A percentile compares a stretch with the other conserved stretches of the same genome.
Evolutionary conservation across 2,113 vertebrate genomes (phyloP).

Genomic region (Formicarius rufipectus): DNA sequence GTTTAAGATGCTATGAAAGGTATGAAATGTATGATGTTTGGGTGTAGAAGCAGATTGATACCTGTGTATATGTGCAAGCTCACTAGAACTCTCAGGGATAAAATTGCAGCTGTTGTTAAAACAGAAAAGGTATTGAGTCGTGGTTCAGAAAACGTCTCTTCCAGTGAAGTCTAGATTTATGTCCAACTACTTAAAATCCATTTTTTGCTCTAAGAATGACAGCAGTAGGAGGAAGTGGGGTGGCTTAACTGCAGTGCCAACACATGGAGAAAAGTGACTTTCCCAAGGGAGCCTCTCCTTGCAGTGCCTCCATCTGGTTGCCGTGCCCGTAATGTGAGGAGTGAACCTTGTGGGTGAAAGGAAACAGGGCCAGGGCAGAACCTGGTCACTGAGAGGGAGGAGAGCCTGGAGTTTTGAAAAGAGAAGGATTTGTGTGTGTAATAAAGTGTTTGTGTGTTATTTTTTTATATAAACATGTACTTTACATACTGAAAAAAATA

Average conservation of each 20-base stretch:
- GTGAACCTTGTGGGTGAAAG: background rate
- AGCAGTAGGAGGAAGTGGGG: background rate
- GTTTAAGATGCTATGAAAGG: background rate
- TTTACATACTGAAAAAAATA: background rate
- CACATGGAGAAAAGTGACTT: background rate
- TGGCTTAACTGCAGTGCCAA: background rate
- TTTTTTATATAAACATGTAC: background rate
- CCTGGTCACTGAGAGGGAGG: background rate
- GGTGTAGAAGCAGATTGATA: background rate
- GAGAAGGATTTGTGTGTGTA: background rate
- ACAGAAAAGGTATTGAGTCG: background rate
- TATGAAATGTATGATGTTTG: background rate
- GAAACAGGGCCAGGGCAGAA: background rate
- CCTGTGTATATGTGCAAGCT: background rate
- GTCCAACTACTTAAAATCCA: background rate
- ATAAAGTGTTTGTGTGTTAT: background rate
- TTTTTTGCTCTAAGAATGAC: background rate
- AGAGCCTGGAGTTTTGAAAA: background rate
- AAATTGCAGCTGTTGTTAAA: background rate
- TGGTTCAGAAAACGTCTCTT: background rate
- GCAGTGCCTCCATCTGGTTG: background rate
- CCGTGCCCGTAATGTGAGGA: rapidly evolving
- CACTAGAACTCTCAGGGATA: background rate
- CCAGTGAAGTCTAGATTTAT: background rate
- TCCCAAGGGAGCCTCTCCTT: background rate